These are phyloP conservation scores for Phalanger gymnotis DNA, from an alignment of 2,797 vertebrate genomes.

Conservation along the genomic window DNA sequence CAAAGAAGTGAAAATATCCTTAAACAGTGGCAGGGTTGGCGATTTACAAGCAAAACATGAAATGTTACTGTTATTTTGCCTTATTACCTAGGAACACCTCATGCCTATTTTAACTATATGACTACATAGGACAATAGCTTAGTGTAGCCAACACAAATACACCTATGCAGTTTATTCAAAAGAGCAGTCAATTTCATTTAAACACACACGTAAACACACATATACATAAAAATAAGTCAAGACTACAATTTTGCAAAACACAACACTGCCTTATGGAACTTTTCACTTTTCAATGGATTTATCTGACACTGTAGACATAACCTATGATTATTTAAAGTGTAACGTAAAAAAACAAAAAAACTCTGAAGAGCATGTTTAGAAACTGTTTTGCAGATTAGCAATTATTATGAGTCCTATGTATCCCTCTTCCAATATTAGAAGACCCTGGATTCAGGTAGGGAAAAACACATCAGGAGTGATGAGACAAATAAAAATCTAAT, in stretches of 20 bases:
- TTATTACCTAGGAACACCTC: not conserved
- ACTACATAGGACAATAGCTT: not conserved
- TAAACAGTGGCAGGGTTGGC: not conserved
- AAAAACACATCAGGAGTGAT: constrained; percentile 56
- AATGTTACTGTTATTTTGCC: not conserved
- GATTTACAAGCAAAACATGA: not conserved
- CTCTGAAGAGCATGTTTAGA: not conserved
- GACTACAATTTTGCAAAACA: not conserved
- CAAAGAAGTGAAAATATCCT: not conserved
- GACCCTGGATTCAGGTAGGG: not conserved
- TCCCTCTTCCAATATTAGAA: not conserved
- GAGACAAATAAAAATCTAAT: not conserved
- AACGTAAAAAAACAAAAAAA: not conserved
- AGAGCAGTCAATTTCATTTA: not conserved
- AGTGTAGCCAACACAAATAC: not conserved
- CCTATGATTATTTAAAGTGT: not conserved
- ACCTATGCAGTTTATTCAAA: not conserved
- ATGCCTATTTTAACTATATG: not conserved
- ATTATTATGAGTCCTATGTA: not conserved
- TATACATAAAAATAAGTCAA: not conserved
- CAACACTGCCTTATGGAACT: not conserved
- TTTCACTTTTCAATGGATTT: not conserved
- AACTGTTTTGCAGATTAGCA: not conserved
- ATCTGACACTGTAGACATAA: not conserved
- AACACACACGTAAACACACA: not conserved